Percentiles rank a stretch among this genome's conserved stretches.
Conservation (phyloP, 2,888 invertebrate species). For the Ypsolopha sequella region DNA sequence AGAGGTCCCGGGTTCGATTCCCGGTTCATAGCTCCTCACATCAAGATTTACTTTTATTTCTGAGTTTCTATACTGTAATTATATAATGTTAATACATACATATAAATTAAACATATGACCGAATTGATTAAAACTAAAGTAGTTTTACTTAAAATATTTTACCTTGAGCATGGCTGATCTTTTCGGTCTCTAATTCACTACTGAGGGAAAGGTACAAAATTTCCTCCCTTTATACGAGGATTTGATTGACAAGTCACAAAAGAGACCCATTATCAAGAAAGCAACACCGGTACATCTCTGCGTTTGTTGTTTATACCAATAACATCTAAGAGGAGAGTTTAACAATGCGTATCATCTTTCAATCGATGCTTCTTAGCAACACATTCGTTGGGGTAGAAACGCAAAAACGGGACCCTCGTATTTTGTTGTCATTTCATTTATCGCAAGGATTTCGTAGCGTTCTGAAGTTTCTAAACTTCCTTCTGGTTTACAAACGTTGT, state of each 20-base stretch:
- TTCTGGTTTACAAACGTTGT: too few relatives aligned
- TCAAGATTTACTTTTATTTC: too few relatives aligned
- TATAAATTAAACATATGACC: too few relatives aligned
- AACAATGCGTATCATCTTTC: constrained; percentile 2
- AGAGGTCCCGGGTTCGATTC: too few relatives aligned
- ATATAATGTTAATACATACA: too few relatives aligned
- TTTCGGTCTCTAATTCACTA: constrained; percentile 14
- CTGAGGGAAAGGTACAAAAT: constrained; percentile 17
- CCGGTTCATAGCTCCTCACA: too few relatives aligned
- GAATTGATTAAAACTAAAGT: constrained; percentile 17
- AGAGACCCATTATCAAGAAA: constrained; percentile 44
- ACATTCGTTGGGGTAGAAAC: not conserved
- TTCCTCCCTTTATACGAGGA: constrained; percentile 38
- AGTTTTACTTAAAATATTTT: constrained; percentile 15
- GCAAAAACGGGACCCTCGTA: too few relatives aligned
- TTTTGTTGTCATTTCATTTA: too few relatives aligned
- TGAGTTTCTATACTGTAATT: too few relatives aligned
- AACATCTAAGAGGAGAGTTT: not conserved
- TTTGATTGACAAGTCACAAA: constrained; percentile 40
- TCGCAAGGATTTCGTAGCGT: too few relatives aligned
- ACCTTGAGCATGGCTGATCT: constrained; percentile 33
- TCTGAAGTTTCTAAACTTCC: too few relatives aligned
- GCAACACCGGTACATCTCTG: constrained; percentile 1
- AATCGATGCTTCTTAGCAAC: not conserved
- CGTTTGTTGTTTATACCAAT: not conserved